Percentiles rank a stretch among this genome's conserved stretches.
phyloP scores from a whole-genome alignment of 2,113 vertebrate genomes.

The Accipiter virgatus region DNA sequence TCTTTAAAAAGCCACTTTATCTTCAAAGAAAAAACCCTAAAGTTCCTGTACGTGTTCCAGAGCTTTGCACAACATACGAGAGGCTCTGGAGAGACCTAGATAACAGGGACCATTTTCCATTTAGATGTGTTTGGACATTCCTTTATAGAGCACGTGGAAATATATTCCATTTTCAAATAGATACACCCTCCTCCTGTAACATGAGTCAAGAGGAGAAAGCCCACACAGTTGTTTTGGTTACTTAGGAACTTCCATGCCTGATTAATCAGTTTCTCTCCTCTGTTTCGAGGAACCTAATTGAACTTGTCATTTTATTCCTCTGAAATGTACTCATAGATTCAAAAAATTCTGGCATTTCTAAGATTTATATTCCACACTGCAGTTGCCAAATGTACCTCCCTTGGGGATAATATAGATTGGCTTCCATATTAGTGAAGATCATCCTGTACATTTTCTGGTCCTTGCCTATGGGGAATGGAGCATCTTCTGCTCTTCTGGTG shows the following conservation, averaged over 20 bases:
- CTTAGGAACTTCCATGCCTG: slow-evolving; percentile 69
- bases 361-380: slow-evolving; percentile 41
- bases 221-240: slow-evolving; percentile 71
- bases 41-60: neutral
- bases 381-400: neutral
- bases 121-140: slow-evolving; percentile 28
- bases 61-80: neutral
- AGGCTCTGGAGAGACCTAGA: neutral
- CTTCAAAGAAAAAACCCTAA: neutral
- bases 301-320: slow-evolving; percentile 53
- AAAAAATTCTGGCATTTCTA: slow-evolving; percentile 44
- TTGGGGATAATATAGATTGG: neutral
- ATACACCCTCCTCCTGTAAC: slow-evolving; percentile 54
- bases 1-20: neutral
- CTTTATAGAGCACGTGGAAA: slow-evolving; percentile 37
- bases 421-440: neutral
- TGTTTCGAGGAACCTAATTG: slow-evolving; percentile 61
- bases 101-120: slow-evolving; percentile 2
- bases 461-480: neutral
- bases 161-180: slow-evolving; percentile 48
- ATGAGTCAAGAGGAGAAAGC: slow-evolving; percentile 66
- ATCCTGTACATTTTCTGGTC: neutral
- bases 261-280: slow-evolving; percentile 67
- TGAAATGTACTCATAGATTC: slow-evolving; percentile 20
- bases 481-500: neutral